Evolutionary conservation across 2,888 invertebrate genomes (phyloP), one percentile per base, ranked within the genome.

Genomic region (Calephelis perditalis): DNA sequence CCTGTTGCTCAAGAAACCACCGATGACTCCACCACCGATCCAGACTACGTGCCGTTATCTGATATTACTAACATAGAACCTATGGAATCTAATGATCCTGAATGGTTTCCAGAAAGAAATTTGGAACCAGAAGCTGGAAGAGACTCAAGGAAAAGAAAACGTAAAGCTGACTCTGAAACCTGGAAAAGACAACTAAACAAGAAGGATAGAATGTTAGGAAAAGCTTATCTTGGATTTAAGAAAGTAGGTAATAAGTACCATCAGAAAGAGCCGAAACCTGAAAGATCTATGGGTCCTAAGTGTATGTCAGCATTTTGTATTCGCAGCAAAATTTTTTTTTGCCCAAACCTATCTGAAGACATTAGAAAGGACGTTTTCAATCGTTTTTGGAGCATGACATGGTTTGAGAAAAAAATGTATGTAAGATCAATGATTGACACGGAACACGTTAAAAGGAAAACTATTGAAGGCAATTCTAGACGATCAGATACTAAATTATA

Each of bases 151-250:
- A 57, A 43, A 57, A 43, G 45, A 57, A 57, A 57, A 49, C 57
- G 44, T 26, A 57, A 57, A 26, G 43, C 57, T 57, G 57, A 57
- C 57, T 45, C 44, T 43, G 26, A 57, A 57, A 57, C 57, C 44
- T 57, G 57, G 57, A 57, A 57, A 56, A 56, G 47, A 57, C 26
- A 57, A 57, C 44, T 57, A 57, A 57, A 57, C 57, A 57, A 57
- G 26, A 57, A 57, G 26, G 57, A 57, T 45, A 57, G 57, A 57
- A 57, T 57, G 57, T 57, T 45, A 57, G 43, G 57, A 57, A 57
- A 57, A 57, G 44, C 57, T 57, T 57, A 57, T 57, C 12, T 43
- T 57, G 57, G 57, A 35, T 43, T 57, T 57, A 56, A 40, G 40
- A 56, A 56, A 56, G 56, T 37, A 37, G n/a, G 40, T 56, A 56